These are phyloP conservation scores for Numenius phaeopus DNA, from an alignment of 2,797 vertebrate species.

Conservation along the genomic window DNA sequence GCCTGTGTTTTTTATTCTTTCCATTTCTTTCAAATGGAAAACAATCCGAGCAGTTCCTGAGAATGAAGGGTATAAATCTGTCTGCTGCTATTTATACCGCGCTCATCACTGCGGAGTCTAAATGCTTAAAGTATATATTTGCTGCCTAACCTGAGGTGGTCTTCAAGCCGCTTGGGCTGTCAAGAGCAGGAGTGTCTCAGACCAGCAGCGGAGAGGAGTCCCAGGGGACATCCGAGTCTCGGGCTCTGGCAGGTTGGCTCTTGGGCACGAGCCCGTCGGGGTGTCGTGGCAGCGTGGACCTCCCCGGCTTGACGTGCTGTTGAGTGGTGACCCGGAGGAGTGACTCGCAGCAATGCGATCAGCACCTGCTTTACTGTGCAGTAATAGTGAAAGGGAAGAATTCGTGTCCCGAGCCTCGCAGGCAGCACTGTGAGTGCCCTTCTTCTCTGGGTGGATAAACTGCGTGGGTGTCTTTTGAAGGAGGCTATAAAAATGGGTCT, in stretches of 20 bases:
- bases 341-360: neutral
- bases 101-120: neutral
- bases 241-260: neutral
- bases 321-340: neutral
- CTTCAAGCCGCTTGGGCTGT: neutral
- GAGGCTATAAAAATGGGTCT: neutral
- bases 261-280: neutral
- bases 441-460: neutral
- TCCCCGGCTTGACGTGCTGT: neutral
- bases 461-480: neutral
- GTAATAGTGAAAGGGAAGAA: neutral
- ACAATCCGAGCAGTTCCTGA: slow-evolving; percentile 18
- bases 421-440: neutral
- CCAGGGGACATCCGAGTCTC: neutral
- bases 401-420: neutral
- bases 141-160: neutral
- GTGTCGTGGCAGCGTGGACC: neutral
- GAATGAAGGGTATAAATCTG: slow-evolving; percentile 45
- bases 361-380: neutral
- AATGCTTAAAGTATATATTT: neutral
- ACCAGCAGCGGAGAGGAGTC: neutral
- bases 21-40: slow-evolving; percentile 41
- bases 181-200: neutral
- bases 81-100: slow-evolving; percentile 32
- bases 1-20: slow-evolving; percentile 37